phyloP scores from a whole-genome alignment of 2,888 invertebrate genomes.

The Drosophila merina region DNA sequence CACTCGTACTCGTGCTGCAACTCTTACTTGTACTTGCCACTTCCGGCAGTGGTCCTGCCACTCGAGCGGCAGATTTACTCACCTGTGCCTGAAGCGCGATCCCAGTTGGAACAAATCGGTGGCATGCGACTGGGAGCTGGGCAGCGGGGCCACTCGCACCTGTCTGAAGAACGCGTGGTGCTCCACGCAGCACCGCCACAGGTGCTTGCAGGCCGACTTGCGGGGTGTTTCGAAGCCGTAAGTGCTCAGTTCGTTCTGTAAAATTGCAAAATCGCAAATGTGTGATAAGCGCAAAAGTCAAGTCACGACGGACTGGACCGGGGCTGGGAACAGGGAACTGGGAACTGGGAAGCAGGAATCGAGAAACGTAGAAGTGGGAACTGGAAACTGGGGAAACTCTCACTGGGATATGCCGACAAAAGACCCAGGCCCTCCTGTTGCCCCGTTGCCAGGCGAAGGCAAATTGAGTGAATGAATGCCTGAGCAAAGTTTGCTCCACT shows the following conservation, averaged over 20 bases:
- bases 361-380: constrained; percentile 17
- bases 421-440: constrained; percentile 18
- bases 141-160: constrained; percentile 90
- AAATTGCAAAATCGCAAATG: constrained; percentile 40
- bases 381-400: constrained; percentile 15
- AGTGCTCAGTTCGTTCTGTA: constrained; percentile 96
- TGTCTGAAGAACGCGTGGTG: constrained; percentile 97
- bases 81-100: constrained; percentile 92
- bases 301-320: constrained; percentile 49
- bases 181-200: constrained; percentile 98
- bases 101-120: constrained; percentile 91
- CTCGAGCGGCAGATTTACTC: constrained; percentile 60
- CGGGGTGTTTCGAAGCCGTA: constrained; percentile 97
- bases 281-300: constrained; percentile 67
- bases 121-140: constrained; percentile 85
- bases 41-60: constrained; percentile 57
- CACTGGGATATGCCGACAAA: constrained; percentile 46
- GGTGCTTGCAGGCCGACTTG: constrained; percentile 95
- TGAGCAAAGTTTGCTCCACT: constrained; percentile 33
- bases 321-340: constrained; percentile 34
- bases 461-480: constrained; percentile 79
- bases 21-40: constrained; percentile 27
- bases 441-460: constrained; percentile 63
- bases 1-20: constrained; percentile 44
- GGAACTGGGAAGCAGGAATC: constrained; percentile 20